Evolutionary conservation across 2,888 invertebrate species (phyloP).

Genomic region (Agrilus cyanescens): DNA sequence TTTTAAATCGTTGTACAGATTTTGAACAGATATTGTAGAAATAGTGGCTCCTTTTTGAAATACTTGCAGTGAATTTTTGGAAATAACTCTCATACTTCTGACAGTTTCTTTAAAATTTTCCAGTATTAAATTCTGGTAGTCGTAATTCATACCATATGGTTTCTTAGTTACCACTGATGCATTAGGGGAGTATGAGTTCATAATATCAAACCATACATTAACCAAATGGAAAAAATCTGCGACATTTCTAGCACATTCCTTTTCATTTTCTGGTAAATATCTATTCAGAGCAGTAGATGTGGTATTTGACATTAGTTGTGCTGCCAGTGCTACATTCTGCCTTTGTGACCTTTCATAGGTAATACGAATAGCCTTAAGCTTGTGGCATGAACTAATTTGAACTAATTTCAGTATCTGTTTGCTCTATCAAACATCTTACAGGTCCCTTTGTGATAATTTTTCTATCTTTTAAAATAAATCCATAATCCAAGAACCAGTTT

Average conservation of each 20-base stretch:
- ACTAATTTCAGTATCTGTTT: conserved; percentile 7
- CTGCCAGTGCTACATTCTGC: conserved; percentile 15
- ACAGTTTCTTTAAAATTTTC: conserved; percentile 2
- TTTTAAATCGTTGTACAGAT: conserved; percentile 5
- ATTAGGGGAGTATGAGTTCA: conserved; percentile 8
- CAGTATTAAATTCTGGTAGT: conserved; percentile 5
- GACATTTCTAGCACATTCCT: conserved; percentile 4
- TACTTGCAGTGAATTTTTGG: too few species aligned
- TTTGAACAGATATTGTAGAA: conserved; percentile 4
- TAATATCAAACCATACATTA: conserved; percentile 16
- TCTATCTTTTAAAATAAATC: conserved; percentile 11
- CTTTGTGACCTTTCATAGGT: conserved; percentile 9
- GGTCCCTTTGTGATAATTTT: conserved; percentile 3
- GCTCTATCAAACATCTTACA: not conserved
- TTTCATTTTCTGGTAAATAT: conserved; percentile 9
- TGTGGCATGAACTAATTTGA: conserved; percentile 11
- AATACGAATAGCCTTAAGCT: conserved; percentile 10
- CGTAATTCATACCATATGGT: conserved; percentile 5
- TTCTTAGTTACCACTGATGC: conserved; percentile 2
- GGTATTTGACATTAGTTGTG: conserved; percentile 15
- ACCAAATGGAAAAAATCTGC: conserved; percentile 13
- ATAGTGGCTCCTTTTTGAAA: conserved; percentile 3
- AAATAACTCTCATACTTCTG: not conserved
- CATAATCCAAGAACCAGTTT: conserved; percentile 17
- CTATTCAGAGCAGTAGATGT: conserved; percentile 14